phyloP scores from a whole-genome alignment of 2,888 invertebrate species.

The Leptarthrus brevirostris region DNA sequence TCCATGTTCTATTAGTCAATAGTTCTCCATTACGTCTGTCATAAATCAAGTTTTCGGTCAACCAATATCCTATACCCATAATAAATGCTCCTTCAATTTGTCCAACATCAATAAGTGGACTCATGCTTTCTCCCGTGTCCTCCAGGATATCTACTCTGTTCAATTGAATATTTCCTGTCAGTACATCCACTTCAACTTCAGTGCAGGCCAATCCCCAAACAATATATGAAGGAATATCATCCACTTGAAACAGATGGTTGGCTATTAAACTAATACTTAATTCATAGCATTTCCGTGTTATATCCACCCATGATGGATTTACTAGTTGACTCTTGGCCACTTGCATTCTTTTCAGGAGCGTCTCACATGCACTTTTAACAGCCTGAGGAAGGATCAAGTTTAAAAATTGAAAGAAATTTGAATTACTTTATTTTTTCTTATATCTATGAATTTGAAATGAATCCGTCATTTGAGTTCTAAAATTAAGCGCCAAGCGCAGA shows the following conservation, averaged over 20 bases:
- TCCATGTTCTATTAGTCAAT: constrained; percentile 84
- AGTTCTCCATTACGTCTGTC: constrained; percentile 75
- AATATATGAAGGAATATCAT: constrained; percentile 71
- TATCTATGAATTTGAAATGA: no score
- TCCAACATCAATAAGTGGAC: constrained; percentile 78
- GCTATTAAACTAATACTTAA: constrained; percentile 73
- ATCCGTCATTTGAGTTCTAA: no score
- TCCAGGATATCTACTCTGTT: constrained; percentile 78
- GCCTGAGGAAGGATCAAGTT: constrained; percentile 64
- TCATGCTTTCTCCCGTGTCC: constrained; percentile 79
- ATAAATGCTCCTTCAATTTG: constrained; percentile 85
- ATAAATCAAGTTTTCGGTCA: constrained; percentile 76
- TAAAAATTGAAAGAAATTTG: no score
- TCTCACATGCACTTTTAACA: constrained; percentile 74
- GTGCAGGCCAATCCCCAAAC: constrained; percentile 74
- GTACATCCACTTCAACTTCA: constrained; percentile 81
- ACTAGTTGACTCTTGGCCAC: constrained; percentile 70
- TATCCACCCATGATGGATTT: constrained; percentile 71
- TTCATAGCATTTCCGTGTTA: constrained; percentile 70
- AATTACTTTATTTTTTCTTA: no score
- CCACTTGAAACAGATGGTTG: constrained; percentile 70
- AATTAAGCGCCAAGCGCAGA: no score
- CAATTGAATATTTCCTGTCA: constrained; percentile 80
- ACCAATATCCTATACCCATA: constrained; percentile 83
- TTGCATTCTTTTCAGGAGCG: constrained; percentile 71